Percentiles rank a stretch among this genome's conserved stretches.
Evolutionary conservation across 2,113 vertebrate genomes (phyloP).

Genomic region (Nothoprocta pentlandii): DNA sequence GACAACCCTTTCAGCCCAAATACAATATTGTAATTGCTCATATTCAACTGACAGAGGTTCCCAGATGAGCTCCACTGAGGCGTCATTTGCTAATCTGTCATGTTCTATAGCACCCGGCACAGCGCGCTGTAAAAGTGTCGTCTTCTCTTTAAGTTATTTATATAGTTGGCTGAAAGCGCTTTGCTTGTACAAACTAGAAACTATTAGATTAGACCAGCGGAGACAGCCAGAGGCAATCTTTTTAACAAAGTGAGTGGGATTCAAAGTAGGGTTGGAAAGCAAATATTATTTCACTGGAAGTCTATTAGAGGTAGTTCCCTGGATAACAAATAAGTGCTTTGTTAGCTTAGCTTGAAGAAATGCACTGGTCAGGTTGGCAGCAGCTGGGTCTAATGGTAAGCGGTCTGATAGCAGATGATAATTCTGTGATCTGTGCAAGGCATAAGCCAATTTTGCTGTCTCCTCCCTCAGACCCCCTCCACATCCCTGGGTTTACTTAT

Average conservation of each 20-base stretch:
- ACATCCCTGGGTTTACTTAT: constrained; percentile 70
- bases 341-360: constrained; percentile 84
- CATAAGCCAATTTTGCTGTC: constrained; percentile 34
- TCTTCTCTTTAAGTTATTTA: constrained; percentile 85
- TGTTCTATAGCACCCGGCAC: constrained; percentile 74
- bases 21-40: constrained; percentile 80
- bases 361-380: constrained; percentile 75
- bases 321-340: constrained; percentile 83
- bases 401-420: constrained; percentile 71
- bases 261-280: constrained; percentile 86
- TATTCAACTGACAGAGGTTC: constrained; percentile 76
- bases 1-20: constrained; percentile 78
- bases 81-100: constrained; percentile 83
- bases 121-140: constrained; percentile 77
- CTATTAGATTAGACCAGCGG: constrained; percentile 87
- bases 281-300: constrained; percentile 88
- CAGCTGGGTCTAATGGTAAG: constrained; percentile 81
- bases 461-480: constrained; percentile 25
- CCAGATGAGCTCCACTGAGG: constrained; percentile 75
- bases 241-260: constrained; percentile 86
- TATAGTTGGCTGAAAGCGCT: constrained; percentile 84
- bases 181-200: constrained; percentile 88
- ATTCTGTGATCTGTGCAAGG: constrained; percentile 67
- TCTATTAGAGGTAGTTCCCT: constrained; percentile 82
- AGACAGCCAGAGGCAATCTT: constrained; percentile 88